These are phyloP conservation scores for Chelon auratus DNA, from an alignment of 2,797 vertebrate genomes.

Conservation along the genomic window DNA sequence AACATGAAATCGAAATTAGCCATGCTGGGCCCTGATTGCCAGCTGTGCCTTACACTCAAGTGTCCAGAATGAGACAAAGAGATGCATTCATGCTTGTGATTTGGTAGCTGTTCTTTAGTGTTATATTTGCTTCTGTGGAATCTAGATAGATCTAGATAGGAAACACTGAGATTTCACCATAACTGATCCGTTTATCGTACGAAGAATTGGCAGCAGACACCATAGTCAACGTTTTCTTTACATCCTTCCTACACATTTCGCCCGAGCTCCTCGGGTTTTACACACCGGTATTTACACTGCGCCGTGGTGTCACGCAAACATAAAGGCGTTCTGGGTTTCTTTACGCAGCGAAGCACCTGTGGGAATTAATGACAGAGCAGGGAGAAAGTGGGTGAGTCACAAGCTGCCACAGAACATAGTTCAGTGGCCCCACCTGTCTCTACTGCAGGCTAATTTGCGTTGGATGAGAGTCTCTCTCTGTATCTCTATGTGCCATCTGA, in stretches of 20 bases:
- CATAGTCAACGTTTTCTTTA: slow-evolving; percentile 43
- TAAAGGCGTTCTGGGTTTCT: slow-evolving; percentile 24
- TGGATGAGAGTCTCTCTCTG: slow-evolving; percentile 39
- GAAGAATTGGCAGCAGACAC: slow-evolving; percentile 27
- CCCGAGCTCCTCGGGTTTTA: slow-evolving; percentile 12
- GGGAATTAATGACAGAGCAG: slow-evolving; percentile 53
- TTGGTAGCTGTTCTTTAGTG: slow-evolving; percentile 10
- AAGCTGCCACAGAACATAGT: slow-evolving; percentile 37
- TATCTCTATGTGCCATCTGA: slow-evolving; percentile 29
- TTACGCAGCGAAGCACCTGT: slow-evolving; percentile 20
- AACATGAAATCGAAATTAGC: slow-evolving; percentile 66
- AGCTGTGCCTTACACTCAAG: slow-evolving; percentile 46
- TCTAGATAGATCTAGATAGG: not conserved
- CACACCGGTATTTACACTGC: slow-evolving; percentile 50
- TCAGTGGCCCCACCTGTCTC: slow-evolving; percentile 61
- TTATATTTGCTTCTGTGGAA: not conserved
- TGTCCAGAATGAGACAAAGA: slow-evolving; percentile 22
- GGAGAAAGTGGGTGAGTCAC: slow-evolving; percentile 56
- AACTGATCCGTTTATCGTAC: not conserved
- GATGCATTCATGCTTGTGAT: slow-evolving; percentile 24
- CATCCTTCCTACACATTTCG: slow-evolving; percentile 46
- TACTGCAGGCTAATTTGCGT: slow-evolving; percentile 38
- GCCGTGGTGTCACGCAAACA: slow-evolving; percentile 48
- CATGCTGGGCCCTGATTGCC: slow-evolving; percentile 49
- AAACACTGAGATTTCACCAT: not conserved